Base-by-base conservation (phyloP, 2,797 vertebrate genomes). In the Paramormyrops hopkinsi region DNA sequence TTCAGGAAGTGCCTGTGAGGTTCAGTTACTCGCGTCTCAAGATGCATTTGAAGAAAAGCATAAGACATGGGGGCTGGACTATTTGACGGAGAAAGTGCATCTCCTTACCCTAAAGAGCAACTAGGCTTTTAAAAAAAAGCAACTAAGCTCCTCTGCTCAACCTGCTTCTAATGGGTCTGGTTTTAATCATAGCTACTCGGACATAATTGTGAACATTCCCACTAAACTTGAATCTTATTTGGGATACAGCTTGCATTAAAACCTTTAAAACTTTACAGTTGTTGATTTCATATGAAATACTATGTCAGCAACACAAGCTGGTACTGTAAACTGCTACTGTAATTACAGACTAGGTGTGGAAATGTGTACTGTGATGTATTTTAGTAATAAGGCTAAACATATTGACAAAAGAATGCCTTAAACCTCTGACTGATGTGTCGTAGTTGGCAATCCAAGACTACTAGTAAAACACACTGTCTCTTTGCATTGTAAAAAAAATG, bases 101-200 rank as follows among this genome's bases (percentile, higher is more conserved):
- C 94, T 95, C 87, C 88, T 95, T 88, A 93, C 90, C 25, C 90
- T n/a, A 29, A 95, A 94, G 89, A 89, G 14, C 73, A 91, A 6
- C 22, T 90, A 41, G 12, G 50, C 50, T 53, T 12, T 53, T 14
- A 53, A 53, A 14, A 29, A 95, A 94, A 88, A 89, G 14, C 62
- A 91, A 9, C 22, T 88, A 41, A 88, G 54, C 9, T 22, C n/a
- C n/a, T 50, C 9, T 84, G 41, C 82, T 5, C 1, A 4, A 25
- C 82, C 44, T 11, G 9, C 9, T 84, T 7, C 41, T 8, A 84
- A 54, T 33, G 22, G 33, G 51, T 19, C 50, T 53, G 22, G 4
- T 3, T 86, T 2, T 17, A 19, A 11, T 53, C 50, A 86, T 50
- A 53, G 25, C 50, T 50, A 54, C 48, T 51, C 11, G 17, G 51